Conservation (phyloP, 2,797 vertebrate genomes). For the Etheostoma perlongum region DNA sequence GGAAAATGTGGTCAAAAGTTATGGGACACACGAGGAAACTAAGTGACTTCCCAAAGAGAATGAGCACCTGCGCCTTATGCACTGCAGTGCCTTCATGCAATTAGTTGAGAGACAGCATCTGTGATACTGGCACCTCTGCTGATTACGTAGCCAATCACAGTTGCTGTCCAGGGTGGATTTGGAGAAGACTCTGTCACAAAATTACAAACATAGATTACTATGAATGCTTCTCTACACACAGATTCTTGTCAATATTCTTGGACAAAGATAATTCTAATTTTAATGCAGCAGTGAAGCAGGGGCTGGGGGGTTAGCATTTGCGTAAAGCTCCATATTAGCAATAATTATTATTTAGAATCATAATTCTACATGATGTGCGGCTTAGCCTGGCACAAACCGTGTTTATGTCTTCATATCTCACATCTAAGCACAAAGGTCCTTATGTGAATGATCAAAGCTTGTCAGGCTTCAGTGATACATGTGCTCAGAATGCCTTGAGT, state of each 20-base stretch:
- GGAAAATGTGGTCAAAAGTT: conserved; percentile 34
- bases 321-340: conserved; percentile 19
- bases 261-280: conserved; percentile 4
- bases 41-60: conserved; percentile 50
- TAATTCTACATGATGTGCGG: conserved; percentile 6
- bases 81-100: conserved; percentile 47
- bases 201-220: conserved; percentile 51
- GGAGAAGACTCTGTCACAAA: conserved; percentile 37
- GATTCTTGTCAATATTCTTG: conserved; percentile 22
- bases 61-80: conserved; percentile 49
- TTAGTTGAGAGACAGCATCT: conserved; percentile 68
- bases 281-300: conserved; percentile 16
- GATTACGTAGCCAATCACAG: conserved; percentile 58
- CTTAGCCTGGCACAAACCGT: conserved; percentile 30
- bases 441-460: conserved; percentile 53
- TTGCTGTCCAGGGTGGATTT: conserved; percentile 54
- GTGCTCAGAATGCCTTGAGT: conserved; percentile 15
- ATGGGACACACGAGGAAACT: conserved; percentile 31
- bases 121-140: conserved; percentile 64
- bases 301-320: conserved; percentile 1
- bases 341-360: background rate
- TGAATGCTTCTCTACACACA: conserved; percentile 37
- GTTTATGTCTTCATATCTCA: conserved; percentile 27
- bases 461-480: conserved; percentile 27
- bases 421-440: conserved; percentile 64